Evolutionary conservation across 2,797 vertebrate species (phyloP).

Genomic region (Phalloptychus januarius): DNA sequence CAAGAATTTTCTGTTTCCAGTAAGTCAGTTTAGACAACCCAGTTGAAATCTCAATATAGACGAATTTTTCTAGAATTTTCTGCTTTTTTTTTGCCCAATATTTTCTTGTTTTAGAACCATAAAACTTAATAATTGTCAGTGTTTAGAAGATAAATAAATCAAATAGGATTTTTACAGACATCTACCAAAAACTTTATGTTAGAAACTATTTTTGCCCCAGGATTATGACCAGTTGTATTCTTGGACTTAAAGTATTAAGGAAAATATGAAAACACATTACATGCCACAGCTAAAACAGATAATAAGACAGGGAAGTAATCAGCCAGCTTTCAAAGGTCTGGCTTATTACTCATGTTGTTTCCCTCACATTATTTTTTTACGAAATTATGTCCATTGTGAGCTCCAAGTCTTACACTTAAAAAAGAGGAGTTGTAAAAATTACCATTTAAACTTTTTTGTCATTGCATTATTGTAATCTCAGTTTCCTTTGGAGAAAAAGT

Average conservation of each 20-base stretch:
- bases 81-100: background rate
- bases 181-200: background rate
- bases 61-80: background rate
- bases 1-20: background rate
- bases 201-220: background rate
- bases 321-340: background rate
- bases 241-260: background rate
- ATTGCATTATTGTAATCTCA: background rate
- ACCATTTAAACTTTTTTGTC: background rate
- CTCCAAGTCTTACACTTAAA: background rate
- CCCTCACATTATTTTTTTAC: background rate
- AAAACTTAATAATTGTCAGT: background rate
- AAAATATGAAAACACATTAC: background rate
- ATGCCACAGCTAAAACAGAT: background rate
- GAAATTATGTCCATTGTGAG: background rate
- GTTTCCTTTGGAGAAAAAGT: background rate
- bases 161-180: background rate
- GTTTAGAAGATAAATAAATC: background rate
- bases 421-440: background rate
- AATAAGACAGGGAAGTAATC: background rate
- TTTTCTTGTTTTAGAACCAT: background rate
- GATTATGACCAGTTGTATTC: background rate
- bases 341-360: background rate
- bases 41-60: background rate
- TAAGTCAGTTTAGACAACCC: background rate